Percentiles rank a stretch among this genome's conserved stretches.
Conservation (phyloP, 2,888 invertebrate species). For the Volucella zonaria region DNA sequence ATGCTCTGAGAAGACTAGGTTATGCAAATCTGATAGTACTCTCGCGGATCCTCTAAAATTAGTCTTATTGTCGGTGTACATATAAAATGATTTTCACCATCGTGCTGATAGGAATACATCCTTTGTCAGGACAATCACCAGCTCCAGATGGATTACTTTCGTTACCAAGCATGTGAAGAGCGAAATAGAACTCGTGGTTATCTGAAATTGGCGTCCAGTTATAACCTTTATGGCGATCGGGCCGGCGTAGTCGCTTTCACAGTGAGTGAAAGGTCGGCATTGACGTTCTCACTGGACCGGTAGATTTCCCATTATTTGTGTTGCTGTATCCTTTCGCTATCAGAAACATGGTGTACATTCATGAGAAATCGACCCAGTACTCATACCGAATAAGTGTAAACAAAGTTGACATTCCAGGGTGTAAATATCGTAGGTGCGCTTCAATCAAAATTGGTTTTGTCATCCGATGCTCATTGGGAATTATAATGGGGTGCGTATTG, state of each 20-base stretch:
- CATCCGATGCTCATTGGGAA: slow-evolving; percentile 14
- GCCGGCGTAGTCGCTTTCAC: neutral
- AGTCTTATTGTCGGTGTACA: too few species aligned
- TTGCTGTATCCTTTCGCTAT: neutral
- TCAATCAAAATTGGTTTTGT: slow-evolving; percentile 10
- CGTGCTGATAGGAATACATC: too few species aligned
- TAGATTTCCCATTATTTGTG: slow-evolving; percentile 1
- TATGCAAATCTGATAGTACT: too few species aligned
- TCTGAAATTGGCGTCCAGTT: neutral
- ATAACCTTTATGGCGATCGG: neutral
- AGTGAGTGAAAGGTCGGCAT: neutral
- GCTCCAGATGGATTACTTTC: too few species aligned
- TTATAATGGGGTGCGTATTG: slow-evolving; percentile 42
- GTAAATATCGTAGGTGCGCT: neutral
- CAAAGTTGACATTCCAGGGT: slow-evolving; percentile 20
- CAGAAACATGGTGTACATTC: neutral
- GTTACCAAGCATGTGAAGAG: too few species aligned
- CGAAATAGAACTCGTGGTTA: neutral
- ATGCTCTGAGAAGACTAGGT: too few species aligned
- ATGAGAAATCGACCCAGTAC: neutral
- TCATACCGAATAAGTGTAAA: slow-evolving; percentile 9
- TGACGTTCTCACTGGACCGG: neutral
- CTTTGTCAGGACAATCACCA: too few species aligned
- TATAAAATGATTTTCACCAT: too few species aligned
- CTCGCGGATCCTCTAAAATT: too few species aligned